Base-by-base conservation (phyloP, 2,888 invertebrate species). In the Melieria picta region DNA sequence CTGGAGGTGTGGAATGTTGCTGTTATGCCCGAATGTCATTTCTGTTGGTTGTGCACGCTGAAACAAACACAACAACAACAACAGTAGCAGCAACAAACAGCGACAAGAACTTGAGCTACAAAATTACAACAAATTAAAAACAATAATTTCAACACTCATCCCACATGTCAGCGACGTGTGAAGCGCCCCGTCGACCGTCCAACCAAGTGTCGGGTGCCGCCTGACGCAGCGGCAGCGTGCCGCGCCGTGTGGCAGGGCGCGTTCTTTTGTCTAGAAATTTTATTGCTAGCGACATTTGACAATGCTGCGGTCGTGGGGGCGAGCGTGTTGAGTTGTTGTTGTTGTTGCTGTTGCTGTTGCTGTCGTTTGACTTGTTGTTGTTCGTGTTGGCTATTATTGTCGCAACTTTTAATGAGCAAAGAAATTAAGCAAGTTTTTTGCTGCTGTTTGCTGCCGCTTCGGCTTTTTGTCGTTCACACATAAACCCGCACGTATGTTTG, bases 91-190 rank as follows among this genome's bases (percentile, higher is more conserved):
- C 30, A 30, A 3, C 30, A 69, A 69, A 11, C 30, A 30, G 30
- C 30, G 30, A 30, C 30, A 30, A 30, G 30, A 30, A 30, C 30
- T 30, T 30, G 30, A 30, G 30, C 30, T 55, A 69, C 70, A 68
- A 52, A 52, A 43, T 71, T 56, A 64, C 72, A 75, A 76, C 71
- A 68, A 73, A 77, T 77, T 76, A 75, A 77, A 76, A 75, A 75
- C 75, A 76, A 77, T 76, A 76, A 76, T 76, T 77, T 78, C 74
- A 74, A 74, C 77, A 77, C 75, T 75, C 75, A 75, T 77, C 73
- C 71, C 77, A 72, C 70, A 72, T 72, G 67, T 74, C 74, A 74
- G 71, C 72, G 30, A 30, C 30, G 65, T 69, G 70, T 16, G 13
- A 16, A 58, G 16, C 30, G 10, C 11, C 43, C 11, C 10, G 6